These are phyloP conservation scores for Bergia puertoricense DNA, from an alignment of 92 coral and sea anemone species.

Conservation along the genomic window DNA sequence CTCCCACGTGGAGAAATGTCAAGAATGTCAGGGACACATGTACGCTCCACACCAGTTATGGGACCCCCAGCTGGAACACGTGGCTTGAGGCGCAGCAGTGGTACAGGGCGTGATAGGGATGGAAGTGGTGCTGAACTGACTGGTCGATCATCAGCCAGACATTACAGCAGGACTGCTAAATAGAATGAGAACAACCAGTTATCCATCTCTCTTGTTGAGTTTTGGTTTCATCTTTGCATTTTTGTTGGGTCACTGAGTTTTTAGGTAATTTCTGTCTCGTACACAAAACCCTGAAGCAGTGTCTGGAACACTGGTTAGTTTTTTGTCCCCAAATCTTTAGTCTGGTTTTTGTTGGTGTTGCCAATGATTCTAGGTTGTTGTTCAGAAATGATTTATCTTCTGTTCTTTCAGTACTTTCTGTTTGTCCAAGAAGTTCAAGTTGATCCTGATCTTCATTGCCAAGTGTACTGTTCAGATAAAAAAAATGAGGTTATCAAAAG, in stretches of 20 bases:
- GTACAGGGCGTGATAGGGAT: constrained; percentile 88
- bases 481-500: background rate
- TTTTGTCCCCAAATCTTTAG: background rate
- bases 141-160: constrained; percentile 53
- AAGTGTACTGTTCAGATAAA: background rate
- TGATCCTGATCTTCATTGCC: background rate
- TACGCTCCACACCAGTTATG: constrained; percentile 92
- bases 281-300: background rate
- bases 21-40: constrained; percentile 98
- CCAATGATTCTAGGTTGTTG: background rate
- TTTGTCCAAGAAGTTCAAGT: background rate
- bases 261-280: background rate
- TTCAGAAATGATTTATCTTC: background rate
- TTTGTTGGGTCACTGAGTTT: background rate
- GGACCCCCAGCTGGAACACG: constrained; percentile 82
- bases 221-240: background rate
- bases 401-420: constrained; percentile 4
- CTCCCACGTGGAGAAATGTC: constrained; percentile 91
- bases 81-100: constrained; percentile 74
- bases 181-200: constrained; percentile 8
- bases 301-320: constrained; percentile 32
- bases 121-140: constrained; percentile 80
- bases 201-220: background rate
- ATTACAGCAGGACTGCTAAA: constrained; percentile 61
- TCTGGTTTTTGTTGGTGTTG: background rate